phyloP scores from a whole-genome alignment of 2,113 vertebrate genomes.

The Oryzias woworae region DNA sequence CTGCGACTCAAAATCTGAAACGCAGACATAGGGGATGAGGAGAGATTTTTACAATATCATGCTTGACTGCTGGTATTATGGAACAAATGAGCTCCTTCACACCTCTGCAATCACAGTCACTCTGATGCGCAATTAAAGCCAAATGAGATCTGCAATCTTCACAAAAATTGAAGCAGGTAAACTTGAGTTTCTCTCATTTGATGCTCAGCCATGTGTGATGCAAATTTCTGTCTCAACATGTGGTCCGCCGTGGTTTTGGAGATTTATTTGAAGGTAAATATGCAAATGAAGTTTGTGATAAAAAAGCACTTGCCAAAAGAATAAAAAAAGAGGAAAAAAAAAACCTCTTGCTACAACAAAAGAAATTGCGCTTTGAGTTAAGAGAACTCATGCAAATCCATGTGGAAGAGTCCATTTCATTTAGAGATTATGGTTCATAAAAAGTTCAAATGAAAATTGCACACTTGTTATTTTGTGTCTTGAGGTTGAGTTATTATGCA shows the following conservation, averaged over 20 bases:
- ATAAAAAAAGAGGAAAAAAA: background rate
- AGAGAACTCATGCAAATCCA: too few species aligned
- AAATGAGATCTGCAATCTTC: constrained; percentile 18
- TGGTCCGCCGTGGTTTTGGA: constrained; percentile 9
- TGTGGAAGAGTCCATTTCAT: too few species aligned
- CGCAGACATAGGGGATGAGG: background rate
- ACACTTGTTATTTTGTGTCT: too few species aligned
- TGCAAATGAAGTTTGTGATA: background rate
- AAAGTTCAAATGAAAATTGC: too few species aligned
- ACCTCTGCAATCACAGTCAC: constrained; percentile 23
- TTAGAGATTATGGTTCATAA: too few species aligned
- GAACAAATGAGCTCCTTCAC: constrained; percentile 33
- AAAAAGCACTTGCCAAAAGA: background rate
- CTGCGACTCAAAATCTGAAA: constrained; percentile 1
- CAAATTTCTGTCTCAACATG: constrained; percentile 12
- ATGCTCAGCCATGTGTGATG: constrained; percentile 15
- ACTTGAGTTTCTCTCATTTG: constrained; percentile 14
- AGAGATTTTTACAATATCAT: background rate
- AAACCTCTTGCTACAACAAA: background rate
- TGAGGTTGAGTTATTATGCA: too few species aligned
- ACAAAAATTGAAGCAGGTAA: constrained; percentile 20
- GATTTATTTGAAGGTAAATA: background rate
- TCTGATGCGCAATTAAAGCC: constrained; percentile 15
- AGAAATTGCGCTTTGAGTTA: too few species aligned
- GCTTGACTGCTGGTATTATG: constrained; percentile 4